These are phyloP conservation scores for Hydraecia micacea DNA, from an alignment of 2,888 invertebrate species.

Conservation along the genomic window DNA sequence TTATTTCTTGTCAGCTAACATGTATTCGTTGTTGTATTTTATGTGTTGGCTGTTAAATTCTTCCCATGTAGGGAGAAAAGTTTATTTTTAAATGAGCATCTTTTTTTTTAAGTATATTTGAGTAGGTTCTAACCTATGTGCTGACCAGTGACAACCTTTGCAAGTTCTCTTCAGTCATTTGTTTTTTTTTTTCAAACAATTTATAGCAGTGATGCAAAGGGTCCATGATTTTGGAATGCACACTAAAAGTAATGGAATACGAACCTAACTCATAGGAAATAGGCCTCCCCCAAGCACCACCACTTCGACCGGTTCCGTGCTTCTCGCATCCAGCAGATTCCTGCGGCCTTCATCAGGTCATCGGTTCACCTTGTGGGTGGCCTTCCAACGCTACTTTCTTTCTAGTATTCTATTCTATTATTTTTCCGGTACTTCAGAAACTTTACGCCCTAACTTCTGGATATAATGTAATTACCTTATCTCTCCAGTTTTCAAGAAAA, in stretches of 20 bases:
- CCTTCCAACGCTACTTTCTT: too few relatives aligned
- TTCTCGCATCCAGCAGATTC: not conserved
- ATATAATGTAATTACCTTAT: too few relatives aligned
- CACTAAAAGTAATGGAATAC: too few relatives aligned
- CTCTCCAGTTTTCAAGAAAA: too few relatives aligned
- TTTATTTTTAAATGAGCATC: not conserved
- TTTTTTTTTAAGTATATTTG: not conserved
- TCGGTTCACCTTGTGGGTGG: not conserved
- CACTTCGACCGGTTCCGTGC: too few relatives aligned
- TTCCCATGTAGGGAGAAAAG: conserved; percentile 28
- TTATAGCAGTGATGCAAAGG: not conserved
- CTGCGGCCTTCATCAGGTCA: not conserved
- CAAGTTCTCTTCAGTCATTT: not conserved
- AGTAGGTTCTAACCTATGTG: not conserved
- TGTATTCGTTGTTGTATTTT: not conserved
- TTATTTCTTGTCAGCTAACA: conserved; percentile 21
- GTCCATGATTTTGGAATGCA: not conserved
- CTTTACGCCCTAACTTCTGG: not conserved
- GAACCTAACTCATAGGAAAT: not conserved
- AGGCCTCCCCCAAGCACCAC: not conserved
- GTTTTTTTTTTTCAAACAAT: too few relatives aligned
- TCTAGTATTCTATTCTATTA: too few relatives aligned
- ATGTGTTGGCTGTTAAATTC: conserved; percentile 15
- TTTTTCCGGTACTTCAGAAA: too few relatives aligned
- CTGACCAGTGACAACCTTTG: not conserved